Base-by-base conservation (phyloP, 2,113 vertebrate species). In the Siphamia tubifer region DNA sequence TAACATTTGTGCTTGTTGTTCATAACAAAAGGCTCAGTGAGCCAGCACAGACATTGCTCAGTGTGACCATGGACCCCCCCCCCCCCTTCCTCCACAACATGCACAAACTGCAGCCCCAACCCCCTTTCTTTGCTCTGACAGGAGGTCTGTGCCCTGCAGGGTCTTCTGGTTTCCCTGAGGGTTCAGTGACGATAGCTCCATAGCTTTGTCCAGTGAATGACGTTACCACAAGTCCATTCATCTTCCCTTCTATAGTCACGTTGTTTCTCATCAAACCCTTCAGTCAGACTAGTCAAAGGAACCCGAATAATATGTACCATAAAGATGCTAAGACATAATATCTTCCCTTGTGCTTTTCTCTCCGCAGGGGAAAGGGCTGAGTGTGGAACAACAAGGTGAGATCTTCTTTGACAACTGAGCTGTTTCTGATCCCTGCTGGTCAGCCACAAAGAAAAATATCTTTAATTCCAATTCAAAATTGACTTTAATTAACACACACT, bases 321-420 rank as follows among this genome's bases (percentile, higher is more conserved):
- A 64, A 73, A 78, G 73, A 63, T 61, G 35, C 49, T 79, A 58
- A 60, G 64, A 69, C 51, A 45, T 75, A 64, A 89, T 69, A 48
- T 48, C 58, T 74, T 42, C 63, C 45, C 16, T 62, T 72, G 57
- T 81, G n/a, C 67, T 78, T 55, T 45, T 56, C 44, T 56, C 44
- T 80, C 47, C 78, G 0, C 68, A 99, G 98, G 98, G 82, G 96
- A 99, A 87, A 92, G 96, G 85, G 96, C 97, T 0, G 96, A 99
- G 58, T 99, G 96, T 0, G 98, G 98, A 72, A 99, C 96, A 13
- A 98, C 96, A 78, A 98, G 98, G 98, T 99, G 93, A 93, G 94
- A 73, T 51, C 8, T n/a, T 12, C 30, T 70, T 48, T 66, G 38
- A 63, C 13, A 42, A 55, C 15, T 36, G 10, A 39, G 30, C 32